Base-by-base conservation (phyloP, 37 sponge, comb jelly and placozoan genomes). In the Cladorhizidae sp. region DNA sequence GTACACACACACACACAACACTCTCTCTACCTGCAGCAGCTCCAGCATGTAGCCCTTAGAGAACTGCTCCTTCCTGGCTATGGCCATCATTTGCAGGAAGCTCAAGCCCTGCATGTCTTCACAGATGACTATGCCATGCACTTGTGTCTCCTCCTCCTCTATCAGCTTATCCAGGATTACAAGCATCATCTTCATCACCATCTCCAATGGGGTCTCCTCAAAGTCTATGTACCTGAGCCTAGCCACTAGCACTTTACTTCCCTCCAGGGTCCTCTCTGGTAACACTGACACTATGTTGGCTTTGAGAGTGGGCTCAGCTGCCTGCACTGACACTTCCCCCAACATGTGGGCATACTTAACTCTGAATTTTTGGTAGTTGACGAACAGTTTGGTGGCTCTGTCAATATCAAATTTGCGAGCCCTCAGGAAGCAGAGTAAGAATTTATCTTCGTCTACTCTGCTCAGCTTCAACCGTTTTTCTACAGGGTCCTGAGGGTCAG, bases 81-180 rank as follows among this genome's bases (percentile, higher is more conserved):
- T 28, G 40, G 56, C 42, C 45, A 81, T 40, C 59, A 83, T 20
- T 29, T 73, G 32, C 0, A 38, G 28, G 41, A 91, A 75, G 23
- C 63, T 37, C 14, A 91, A 32, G 15, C 70, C 92, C 14, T 67
- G 36, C 29, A 82, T 56, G 75, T 86, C 59, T 20, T 86, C 67
- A 20, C 86, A 35, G 28, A 79, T 1, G 3, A 28, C n/a, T 12
- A 91, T 15, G 0, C 92, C 92, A 68, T 91, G 79, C 42, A 91
- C 92, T 65, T 91, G 92, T 45, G 78, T 83, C 70, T 91, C 92
- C 38, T 86, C 87, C 17, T 91, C 87, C 41, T 86, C 87, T 17
- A 91, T 51, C 70, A 91, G 57, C 54, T 49, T 61, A 8, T 91
- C 92, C 40, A 91, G 26, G 0, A 91, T 11, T 14, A 91, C 40